Evolutionary conservation across 2,888 invertebrate genomes (phyloP), one percentile per base, ranked within the genome.

Genomic region (Hipparchia semele): DNA sequence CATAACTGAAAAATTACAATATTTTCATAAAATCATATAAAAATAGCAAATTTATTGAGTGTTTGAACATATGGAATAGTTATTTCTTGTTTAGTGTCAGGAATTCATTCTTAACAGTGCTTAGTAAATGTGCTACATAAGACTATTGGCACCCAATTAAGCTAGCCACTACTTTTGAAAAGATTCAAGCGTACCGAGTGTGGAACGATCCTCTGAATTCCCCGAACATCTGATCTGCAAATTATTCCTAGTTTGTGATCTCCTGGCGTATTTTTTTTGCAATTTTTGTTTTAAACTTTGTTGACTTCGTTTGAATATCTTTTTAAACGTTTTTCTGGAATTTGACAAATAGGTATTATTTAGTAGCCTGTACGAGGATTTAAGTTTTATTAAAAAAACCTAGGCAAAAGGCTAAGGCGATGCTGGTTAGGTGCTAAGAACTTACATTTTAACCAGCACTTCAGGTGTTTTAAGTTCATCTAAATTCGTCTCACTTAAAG

Each of bases 261-360:
- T 73, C 23, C 72, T 75, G 49, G 75, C 68, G 2, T 45, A n/a
- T 23, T 71, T 70, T 39, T 73, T 33, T 66, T 75, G 73, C 23
- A 75, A 60, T 61, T 73, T 75, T 6, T 45, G 65, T 72, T 75
- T 56, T 13, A 75, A 73, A 23, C 49, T 64, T 51, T 51, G 51
- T 13, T 64, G 51, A 46, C 33, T 68, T 66, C 6, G 67, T 56
- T 61, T 61, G 13, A 13, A 49, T 61, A 45, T 61, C 0, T n/a
- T 12, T n/a, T 39, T 61, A 6, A 61, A 61, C 12, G 60, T 39
- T 1, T 39, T 39, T n/a, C 60, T 61, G 39, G 10, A 61, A 61
- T 60, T 39, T 45, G 45, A 61, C 45, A 12, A n/a, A 45, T 12
- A 23, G 1, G 23, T 23, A 23, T 23, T 23, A 60, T 60, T 60